Evolutionary conservation across 2,113 vertebrate species (phyloP).

Genomic region (Corvus cornix): DNA sequence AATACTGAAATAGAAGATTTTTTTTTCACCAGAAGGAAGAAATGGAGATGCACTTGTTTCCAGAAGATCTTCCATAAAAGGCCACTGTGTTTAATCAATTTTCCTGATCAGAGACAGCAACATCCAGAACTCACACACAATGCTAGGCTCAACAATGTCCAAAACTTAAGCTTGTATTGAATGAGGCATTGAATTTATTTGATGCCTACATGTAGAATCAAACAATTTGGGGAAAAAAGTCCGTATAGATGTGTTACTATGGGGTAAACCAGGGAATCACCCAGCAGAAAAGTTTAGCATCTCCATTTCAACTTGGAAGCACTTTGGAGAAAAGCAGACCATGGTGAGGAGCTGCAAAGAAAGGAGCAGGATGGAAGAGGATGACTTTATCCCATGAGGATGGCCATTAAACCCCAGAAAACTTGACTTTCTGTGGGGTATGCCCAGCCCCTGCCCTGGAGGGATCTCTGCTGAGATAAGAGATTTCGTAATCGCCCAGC

Average conservation of each 20-base stretch:
- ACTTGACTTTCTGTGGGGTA: not conserved
- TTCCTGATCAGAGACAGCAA: not conserved
- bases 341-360: not conserved
- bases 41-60: not conserved
- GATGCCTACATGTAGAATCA: not conserved
- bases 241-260: fast-evolving
- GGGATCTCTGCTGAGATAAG: too few relatives aligned
- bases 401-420: not conserved
- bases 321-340: not conserved
- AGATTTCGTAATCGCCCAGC: too few relatives aligned
- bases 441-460: too few relatives aligned
- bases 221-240: not conserved
- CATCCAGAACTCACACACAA: not conserved
- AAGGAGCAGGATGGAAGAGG: not conserved
- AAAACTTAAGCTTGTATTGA: not conserved
- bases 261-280: not conserved
- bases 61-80: not conserved
- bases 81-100: not conserved
- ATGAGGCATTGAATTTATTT: not conserved
- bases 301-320: not conserved
- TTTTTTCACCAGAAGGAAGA: not conserved
- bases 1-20: not conserved
- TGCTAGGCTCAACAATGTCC: fast-evolving
- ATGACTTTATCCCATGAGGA: not conserved
- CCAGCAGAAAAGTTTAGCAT: not conserved